These are phyloP conservation scores for Caenorhabditis doughertyi DNA, from an alignment of 2,888 invertebrate genomes.

Conservation along the genomic window DNA sequence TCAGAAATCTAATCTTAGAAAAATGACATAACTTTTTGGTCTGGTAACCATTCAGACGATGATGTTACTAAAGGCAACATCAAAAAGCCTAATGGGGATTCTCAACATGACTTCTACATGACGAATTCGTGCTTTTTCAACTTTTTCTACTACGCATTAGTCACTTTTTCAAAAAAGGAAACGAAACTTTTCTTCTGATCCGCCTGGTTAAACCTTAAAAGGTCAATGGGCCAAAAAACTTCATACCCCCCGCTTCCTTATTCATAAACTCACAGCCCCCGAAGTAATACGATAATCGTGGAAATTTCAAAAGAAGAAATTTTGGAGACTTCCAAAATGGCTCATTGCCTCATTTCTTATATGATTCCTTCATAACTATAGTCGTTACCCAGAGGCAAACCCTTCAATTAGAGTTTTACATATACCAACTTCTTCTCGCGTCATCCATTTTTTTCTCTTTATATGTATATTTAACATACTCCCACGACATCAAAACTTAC, in stretches of 20 bases:
- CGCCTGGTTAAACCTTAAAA: slow-evolving; percentile 11
- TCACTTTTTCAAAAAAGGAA: not conserved
- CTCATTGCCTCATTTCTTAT: not conserved
- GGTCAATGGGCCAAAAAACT: slow-evolving; percentile 36
- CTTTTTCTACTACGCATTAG: not conserved
- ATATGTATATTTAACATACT: not conserved
- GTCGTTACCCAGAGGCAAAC: not conserved
- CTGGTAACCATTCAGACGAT: not conserved
- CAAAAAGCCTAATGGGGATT: slow-evolving; percentile 5
- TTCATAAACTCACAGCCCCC: not conserved
- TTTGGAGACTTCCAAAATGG: slow-evolving; percentile 3
- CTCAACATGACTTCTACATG: slow-evolving; percentile 2
- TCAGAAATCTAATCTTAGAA: too few relatives aligned
- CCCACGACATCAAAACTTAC: slow-evolving; percentile 17
- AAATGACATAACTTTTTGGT: not conserved
- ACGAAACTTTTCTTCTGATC: not conserved
- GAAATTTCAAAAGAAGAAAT: slow-evolving; percentile 18
- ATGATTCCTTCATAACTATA: not conserved
- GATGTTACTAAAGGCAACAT: slow-evolving; percentile 10
- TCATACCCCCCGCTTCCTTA: not conserved
- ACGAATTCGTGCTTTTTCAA: not conserved
- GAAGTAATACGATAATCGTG: slow-evolving; percentile 29
- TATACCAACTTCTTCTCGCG: slow-evolving; percentile 1
- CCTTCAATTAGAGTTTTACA: slow-evolving; percentile 16
- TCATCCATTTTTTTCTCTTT: slow-evolving; percentile 9